Evolutionary conservation across 2,888 invertebrate genomes (phyloP).

Genomic region (Orchestes rusci): DNA sequence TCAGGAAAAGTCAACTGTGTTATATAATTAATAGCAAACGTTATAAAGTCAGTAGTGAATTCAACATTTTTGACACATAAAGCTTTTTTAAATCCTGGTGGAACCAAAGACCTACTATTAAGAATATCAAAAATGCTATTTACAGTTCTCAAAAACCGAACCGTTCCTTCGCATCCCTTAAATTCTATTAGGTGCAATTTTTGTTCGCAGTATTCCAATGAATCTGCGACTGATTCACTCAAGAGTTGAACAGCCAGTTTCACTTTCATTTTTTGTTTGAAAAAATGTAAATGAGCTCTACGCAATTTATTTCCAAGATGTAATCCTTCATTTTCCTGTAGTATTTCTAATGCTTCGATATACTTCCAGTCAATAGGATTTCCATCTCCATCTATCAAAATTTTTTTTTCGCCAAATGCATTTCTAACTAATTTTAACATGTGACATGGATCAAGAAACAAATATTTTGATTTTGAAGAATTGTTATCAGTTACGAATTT

Average conservation of each 20-base stretch:
- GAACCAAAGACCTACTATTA: constrained; percentile 11
- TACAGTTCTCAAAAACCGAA: constrained; percentile 10
- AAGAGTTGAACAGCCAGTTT: constrained; percentile 6
- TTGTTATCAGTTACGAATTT: constrained; percentile 4
- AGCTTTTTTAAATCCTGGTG: constrained; percentile 8
- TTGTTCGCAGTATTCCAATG: constrained; percentile 3
- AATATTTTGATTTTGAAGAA: background rate
- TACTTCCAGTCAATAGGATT: constrained; percentile 11
- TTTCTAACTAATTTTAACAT: constrained; percentile 15
- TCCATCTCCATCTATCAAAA: constrained; percentile 10
- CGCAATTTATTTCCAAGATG: constrained; percentile 11
- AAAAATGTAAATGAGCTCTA: background rate
- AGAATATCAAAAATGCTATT: constrained; percentile 13
- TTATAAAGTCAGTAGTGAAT: constrained; percentile 8
- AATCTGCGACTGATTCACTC: background rate
- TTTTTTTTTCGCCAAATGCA: constrained; percentile 13
- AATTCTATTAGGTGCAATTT: constrained; percentile 4
- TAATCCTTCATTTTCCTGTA: constrained; percentile 9
- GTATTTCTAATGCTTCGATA: constrained; percentile 12
- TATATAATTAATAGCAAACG: constrained; percentile 9
- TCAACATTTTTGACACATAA: constrained; percentile 10
- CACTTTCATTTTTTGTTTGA: constrained; percentile 5
- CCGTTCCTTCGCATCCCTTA: constrained; percentile 8
- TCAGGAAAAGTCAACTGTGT: constrained; percentile 6
- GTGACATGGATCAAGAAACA: constrained; percentile 2